These are phyloP conservation scores for Lerista edwardsae DNA, from an alignment of 2,797 vertebrate species.

Conservation along the genomic window DNA sequence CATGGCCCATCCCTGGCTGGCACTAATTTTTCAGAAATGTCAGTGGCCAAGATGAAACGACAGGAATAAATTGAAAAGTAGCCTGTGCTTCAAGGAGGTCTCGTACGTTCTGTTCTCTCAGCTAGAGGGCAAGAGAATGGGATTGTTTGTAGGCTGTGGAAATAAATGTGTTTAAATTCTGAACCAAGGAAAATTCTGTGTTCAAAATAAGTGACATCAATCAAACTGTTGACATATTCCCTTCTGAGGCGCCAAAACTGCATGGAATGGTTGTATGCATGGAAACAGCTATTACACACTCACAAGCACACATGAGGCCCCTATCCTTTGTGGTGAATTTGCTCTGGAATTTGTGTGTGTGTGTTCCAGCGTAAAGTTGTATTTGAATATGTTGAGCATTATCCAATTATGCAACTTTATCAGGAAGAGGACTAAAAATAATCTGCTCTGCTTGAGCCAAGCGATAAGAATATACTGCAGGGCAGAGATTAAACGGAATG, in stretches of 20 bases:
- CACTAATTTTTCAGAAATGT: background rate
- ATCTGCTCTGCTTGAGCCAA: background rate
- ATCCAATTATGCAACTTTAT: background rate
- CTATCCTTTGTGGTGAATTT: too few relatives aligned
- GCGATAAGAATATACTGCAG: background rate
- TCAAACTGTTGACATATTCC: background rate
- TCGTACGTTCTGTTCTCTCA: background rate
- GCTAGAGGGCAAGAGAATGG: background rate
- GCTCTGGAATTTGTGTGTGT: background rate
- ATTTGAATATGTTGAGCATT: background rate
- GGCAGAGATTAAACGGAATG: background rate
- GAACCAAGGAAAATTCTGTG: background rate
- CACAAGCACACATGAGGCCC: background rate
- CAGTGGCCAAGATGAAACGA: background rate
- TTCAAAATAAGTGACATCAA: background rate
- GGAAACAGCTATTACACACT: background rate
- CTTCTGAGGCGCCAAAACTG: background rate
- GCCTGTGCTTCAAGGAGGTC: background rate
- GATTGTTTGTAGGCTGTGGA: background rate
- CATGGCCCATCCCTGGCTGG: background rate
- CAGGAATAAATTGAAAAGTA: background rate
- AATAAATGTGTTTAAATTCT: background rate
- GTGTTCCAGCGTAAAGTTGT: background rate
- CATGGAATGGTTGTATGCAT: background rate
- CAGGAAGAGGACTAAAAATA: slow-evolving; percentile 19